phyloP scores from a whole-genome alignment of 1,140 invertebrate species.

The Rhagoletis pomonella region DNA sequence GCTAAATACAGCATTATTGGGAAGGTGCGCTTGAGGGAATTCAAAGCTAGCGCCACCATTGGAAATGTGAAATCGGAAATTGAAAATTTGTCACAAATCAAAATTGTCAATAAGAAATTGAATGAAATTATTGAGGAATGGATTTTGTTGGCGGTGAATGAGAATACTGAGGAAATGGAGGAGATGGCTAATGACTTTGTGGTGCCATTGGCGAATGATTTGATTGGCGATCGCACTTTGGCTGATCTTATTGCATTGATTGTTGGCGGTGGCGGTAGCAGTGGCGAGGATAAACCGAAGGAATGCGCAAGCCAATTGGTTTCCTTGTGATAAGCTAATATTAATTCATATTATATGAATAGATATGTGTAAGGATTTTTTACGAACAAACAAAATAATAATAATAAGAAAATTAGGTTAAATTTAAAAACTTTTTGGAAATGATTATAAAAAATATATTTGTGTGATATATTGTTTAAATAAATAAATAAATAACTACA shows the following conservation, averaged over 20 bases:
- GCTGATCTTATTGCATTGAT: constrained; percentile 65
- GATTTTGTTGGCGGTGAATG: constrained; percentile 66
- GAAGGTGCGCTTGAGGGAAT: constrained; percentile 60
- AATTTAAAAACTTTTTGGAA: no score
- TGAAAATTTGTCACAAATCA: constrained; percentile 67
- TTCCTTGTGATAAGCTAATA: no score
- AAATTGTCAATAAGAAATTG: constrained; percentile 68
- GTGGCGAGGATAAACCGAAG: background rate
- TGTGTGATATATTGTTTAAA: no score
- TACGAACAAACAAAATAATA: no score
- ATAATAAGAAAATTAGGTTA: no score
- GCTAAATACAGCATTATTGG: constrained; percentile 63
- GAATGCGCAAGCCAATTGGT: constrained; percentile 32
- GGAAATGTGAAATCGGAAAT: constrained; percentile 67
- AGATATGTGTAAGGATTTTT: no score
- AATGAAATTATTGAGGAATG: constrained; percentile 69
- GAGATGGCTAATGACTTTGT: constrained; percentile 58
- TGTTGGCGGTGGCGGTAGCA: constrained; percentile 55
- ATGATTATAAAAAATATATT: no score
- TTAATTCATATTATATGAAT: no score
- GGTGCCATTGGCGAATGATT: constrained; percentile 60
- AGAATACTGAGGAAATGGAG: constrained; percentile 67
- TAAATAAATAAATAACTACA: no score
- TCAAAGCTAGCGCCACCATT: constrained; percentile 60
- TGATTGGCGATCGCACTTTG: constrained; percentile 57